Evolutionary conservation across 2,797 vertebrate species (phyloP), one percentile per base, ranked within the genome.

Genomic region (Alfaro cultratus): DNA sequence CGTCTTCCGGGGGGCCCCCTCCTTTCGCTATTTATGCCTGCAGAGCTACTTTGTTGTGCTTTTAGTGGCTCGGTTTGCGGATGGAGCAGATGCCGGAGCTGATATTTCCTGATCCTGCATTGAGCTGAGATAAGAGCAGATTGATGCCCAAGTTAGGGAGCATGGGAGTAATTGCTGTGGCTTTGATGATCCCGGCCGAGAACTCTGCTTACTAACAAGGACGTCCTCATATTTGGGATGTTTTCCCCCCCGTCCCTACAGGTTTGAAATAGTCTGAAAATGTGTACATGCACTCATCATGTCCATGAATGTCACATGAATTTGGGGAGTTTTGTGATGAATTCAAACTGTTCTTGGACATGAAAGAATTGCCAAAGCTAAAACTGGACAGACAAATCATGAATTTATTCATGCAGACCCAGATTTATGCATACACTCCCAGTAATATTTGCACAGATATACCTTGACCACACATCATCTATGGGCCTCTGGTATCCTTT

Each of bases 141-240:
- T 95, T 95, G 93, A 95, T 94, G 93, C 94, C 87, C 80, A 89
- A 92, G 93, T 83, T 89, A 90, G 85, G 89, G 93, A 91, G 90
- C 93, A 91, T 85, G 92, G 93, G 91, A 93, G 92, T 94, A 93
- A 95, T 94, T 94, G 92, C 88, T 47, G 86, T 78, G 79, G 90
- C 94, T 95, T 95, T 95, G 94, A 95, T 95, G 94, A 93, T 91
- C 91, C 36, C 85, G 90, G 90, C 92, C 91, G 90, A 93, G 92
- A 94, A 92, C 88, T 46, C 84, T 93, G 90, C 94, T 92, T 91
- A 90, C 92, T 94, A 95, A 94, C 93, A 95, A 95, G 94, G 93
- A 92, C 92, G 86, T 84, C 86, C 88, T 92, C 85, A 89, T 88
- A 92, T 92, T 93, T 86, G 91, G 86, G 87, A 89, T 89, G 89